Evolutionary conservation across 2,797 vertebrate species (phyloP).

Genomic region (Pygocentrus nattereri): DNA sequence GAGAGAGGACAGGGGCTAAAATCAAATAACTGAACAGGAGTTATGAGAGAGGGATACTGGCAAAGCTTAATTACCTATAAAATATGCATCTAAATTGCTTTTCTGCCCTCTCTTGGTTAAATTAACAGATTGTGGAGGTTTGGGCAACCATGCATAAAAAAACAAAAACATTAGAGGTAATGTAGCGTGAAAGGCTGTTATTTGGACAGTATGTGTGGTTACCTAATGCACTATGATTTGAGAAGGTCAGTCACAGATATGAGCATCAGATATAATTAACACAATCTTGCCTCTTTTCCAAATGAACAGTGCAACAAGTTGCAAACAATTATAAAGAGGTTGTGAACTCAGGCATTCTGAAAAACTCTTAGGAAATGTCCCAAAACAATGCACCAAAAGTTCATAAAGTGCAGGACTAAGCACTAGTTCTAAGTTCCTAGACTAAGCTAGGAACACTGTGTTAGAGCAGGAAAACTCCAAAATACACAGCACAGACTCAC

Average conservation of each 20-base stretch:
- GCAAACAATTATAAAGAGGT: neutral
- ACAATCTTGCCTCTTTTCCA: neutral
- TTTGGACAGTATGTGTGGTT: constrained; percentile 24
- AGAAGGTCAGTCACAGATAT: constrained; percentile 27
- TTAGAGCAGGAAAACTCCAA: neutral
- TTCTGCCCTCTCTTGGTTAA: constrained; percentile 50
- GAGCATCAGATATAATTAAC: neutral
- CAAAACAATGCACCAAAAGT: neutral
- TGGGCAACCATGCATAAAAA: constrained; percentile 50
- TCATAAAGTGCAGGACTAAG: neutral
- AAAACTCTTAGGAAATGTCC: neutral
- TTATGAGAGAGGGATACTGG: constrained; percentile 30
- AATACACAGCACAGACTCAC: neutral
- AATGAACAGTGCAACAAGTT: neutral
- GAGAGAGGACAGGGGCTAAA: neutral
- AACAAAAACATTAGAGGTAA: constrained; percentile 60
- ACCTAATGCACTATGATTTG: neutral
- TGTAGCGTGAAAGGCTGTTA: constrained; percentile 53
- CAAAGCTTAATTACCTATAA: constrained; percentile 56
- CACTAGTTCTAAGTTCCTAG: no score
- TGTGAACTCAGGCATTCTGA: neutral
- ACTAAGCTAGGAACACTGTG: neutral
- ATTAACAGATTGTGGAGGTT: constrained; percentile 51
- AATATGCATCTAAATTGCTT: constrained; percentile 50
- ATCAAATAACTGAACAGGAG: constrained; percentile 38